These are phyloP conservation scores for Nomada flava DNA, from an alignment of 2,888 invertebrate species.

Conservation along the genomic window DNA sequence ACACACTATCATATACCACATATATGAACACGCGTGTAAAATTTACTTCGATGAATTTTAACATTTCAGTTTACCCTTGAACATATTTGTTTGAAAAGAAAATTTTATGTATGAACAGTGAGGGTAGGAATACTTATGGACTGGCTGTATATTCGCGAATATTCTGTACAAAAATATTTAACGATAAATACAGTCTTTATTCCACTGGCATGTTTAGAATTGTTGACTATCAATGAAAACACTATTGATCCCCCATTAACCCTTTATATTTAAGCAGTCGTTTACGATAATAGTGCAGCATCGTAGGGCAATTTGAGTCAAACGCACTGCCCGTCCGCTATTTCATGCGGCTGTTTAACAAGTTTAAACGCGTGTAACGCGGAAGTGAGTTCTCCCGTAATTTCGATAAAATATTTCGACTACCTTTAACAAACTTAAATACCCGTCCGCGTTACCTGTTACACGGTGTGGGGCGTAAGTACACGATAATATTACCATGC, in stretches of 20 bases:
- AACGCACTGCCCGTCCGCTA: background rate
- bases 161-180: no score
- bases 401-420: constrained; percentile 39
- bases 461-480: constrained; percentile 5
- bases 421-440: constrained; percentile 31
- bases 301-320: constrained; percentile 2
- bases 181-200: background rate
- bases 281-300: constrained; percentile 4
- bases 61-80: no score
- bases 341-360: constrained; percentile 3
- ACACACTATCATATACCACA: no score
- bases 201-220: background rate
- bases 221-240: background rate
- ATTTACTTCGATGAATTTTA: no score
- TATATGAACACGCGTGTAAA: no score
- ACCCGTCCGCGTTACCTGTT: constrained; percentile 17
- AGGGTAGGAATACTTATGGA: no score
- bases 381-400: constrained; percentile 37
- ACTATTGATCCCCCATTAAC: background rate
- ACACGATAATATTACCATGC: constrained; percentile 30
- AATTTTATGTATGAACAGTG: no score
- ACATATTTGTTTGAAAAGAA: no score
- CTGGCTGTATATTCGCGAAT: no score
- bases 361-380: constrained; percentile 26
- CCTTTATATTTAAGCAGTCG: background rate